Percentiles rank a stretch among this genome's conserved stretches.
Evolutionary conservation across 2,113 vertebrate species (phyloP).

Genomic region (Todiramphus chloris): DNA sequence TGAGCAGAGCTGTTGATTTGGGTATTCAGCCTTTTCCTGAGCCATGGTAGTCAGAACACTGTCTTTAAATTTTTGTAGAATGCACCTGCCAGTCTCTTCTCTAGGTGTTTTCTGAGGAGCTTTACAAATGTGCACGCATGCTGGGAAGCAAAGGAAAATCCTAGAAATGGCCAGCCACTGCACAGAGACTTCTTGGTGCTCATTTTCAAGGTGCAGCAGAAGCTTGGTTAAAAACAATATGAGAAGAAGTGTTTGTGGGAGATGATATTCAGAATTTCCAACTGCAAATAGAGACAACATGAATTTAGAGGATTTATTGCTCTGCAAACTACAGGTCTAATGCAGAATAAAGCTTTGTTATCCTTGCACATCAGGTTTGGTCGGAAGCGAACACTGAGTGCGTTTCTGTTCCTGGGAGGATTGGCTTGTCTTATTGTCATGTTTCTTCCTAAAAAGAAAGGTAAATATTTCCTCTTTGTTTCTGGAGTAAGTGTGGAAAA

Average conservation of each 20-base stretch:
- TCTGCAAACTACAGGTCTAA: background rate
- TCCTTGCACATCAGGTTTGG: conserved; percentile 71
- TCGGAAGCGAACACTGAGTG: conserved; percentile 74
- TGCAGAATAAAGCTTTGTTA: conserved; percentile 1
- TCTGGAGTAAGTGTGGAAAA: background rate
- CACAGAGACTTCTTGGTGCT: background rate
- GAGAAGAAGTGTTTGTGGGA: background rate
- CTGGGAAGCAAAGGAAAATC: background rate
- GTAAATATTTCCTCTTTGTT: conserved; percentile 45
- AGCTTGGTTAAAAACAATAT: background rate
- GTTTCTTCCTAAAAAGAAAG: conserved; percentile 81
- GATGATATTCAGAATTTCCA: background rate
- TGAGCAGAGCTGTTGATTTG: background rate
- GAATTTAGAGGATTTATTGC: background rate
- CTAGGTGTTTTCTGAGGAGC: background rate
- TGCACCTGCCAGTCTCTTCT: background rate
- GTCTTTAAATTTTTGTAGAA: background rate
- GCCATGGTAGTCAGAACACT: background rate
- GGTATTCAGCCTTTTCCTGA: background rate
- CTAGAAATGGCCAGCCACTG: background rate
- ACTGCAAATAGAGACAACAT: background rate
- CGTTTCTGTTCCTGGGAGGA: conserved; percentile 77
- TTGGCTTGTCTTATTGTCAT: conserved; percentile 79
- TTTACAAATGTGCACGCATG: background rate
- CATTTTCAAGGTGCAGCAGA: background rate